Evolutionary conservation across 2,888 invertebrate genomes (phyloP).

Genomic region (Alcis repandata): DNA sequence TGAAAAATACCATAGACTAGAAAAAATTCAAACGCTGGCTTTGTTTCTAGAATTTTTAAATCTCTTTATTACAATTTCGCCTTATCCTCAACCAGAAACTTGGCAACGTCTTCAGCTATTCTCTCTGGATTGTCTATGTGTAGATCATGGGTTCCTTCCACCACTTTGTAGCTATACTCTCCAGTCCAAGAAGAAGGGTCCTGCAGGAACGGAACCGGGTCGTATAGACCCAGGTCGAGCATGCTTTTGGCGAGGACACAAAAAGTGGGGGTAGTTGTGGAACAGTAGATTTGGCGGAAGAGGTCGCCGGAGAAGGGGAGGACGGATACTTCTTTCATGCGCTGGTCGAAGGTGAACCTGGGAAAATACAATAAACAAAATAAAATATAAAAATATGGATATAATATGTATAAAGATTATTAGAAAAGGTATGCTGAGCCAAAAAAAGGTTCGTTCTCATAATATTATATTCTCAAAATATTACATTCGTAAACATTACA

Average conservation of each 20-base stretch:
- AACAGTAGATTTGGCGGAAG: constrained; percentile 59
- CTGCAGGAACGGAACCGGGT: constrained; percentile 57
- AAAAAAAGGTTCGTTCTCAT: too few species aligned
- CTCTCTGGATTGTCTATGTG: constrained; percentile 85
- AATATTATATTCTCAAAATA: too few species aligned
- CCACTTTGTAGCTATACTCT: constrained; percentile 65
- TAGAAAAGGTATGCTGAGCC: too few species aligned
- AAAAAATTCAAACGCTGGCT: too few species aligned
- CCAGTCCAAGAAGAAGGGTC: constrained; percentile 61
- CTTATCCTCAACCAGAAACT: constrained; percentile 60
- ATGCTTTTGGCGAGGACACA: constrained; percentile 59
- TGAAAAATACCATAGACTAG: too few species aligned
- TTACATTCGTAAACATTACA: too few species aligned
- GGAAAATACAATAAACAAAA: constrained; percentile 17
- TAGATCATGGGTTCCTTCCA: constrained; percentile 87
- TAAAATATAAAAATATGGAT: too few species aligned
- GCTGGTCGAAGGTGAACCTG: constrained; percentile 72
- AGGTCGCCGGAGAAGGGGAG: constrained; percentile 60
- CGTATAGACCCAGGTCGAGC: constrained; percentile 53
- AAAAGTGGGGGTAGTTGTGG: constrained; percentile 60
- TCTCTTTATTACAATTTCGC: constrained; percentile 29
- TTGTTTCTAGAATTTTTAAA: background rate
- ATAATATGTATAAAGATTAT: too few species aligned
- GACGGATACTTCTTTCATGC: constrained; percentile 65
- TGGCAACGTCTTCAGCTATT: constrained; percentile 75